Evolutionary conservation across 2,888 invertebrate genomes (phyloP), one percentile per base, ranked within the genome.

Genomic region (Schizaphis graminum): DNA sequence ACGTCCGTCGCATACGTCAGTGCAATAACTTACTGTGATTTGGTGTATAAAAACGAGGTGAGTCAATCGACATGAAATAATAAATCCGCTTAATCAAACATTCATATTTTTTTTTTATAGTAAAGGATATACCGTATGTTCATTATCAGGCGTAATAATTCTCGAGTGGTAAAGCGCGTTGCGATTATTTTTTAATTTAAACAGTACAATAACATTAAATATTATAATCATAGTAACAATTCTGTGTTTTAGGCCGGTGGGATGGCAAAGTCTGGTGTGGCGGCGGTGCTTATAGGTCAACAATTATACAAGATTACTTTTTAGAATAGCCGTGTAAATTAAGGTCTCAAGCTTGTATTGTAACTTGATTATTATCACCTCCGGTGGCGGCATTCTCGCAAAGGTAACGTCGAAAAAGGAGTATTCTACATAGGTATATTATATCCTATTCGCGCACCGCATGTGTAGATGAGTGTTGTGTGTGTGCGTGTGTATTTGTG

Each of bases 321-420:
- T 77, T 77, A 77, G 77, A 35, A 77, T 77, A 35, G 21, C 77
- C 35, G 77, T 35, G 35, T 77, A 77, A 77, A 77, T 77, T 77
- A 77, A 13, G 86, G 44, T 86, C 47, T 47, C 47, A 47, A 28
- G 28, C 28, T 44, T 47, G 86, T 8, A 44, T 28, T 44, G 28
- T 47, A 86, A 86, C 86, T 86, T 28, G 86, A 86, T 53, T 53
- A 35, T 88, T 88, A 88, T 88, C 88, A 88, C 88, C 21, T 88
- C 53, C 35, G 47, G 86, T 28, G 86, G 47, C 28, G 47, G 44
- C 26, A 44, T 86, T 86, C 11, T 44, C 44, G 26, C 47, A 28
- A n/a, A 86, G 86, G 28, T 86, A 67, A 67, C 77, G 35, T 77
- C 24, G 35, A 77, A 77, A 77, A 77, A 21, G 35, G 77, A 35